These are phyloP conservation scores for Naso thynnoides DNA, from an alignment of 2,797 vertebrate species.

Conservation along the genomic window DNA sequence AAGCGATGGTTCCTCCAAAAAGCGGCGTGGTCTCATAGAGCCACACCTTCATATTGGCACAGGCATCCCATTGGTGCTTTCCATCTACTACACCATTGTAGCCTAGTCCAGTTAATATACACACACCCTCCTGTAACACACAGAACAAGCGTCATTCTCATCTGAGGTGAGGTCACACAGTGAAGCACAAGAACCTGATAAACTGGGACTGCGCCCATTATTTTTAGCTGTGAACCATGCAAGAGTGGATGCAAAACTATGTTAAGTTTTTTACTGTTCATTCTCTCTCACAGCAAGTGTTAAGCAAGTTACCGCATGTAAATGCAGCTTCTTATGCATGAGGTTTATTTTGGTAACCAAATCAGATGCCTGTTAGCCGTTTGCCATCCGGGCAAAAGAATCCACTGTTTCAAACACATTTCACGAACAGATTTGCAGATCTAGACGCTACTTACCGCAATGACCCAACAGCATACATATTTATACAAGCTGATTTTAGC, in stretches of 20 bases:
- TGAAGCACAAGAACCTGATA: slow-evolving; percentile 6
- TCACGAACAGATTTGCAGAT: slow-evolving; percentile 17
- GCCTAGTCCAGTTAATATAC: slow-evolving; percentile 92
- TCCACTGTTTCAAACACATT: not conserved
- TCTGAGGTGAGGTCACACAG: not conserved
- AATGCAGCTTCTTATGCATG: slow-evolving; percentile 1
- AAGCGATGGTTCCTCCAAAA: slow-evolving; percentile 94
- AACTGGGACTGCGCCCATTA: not conserved
- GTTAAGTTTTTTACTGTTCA: not conserved
- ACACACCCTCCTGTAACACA: slow-evolving; percentile 92
- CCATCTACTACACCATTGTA: slow-evolving; percentile 88
- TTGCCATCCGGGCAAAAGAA: not conserved
- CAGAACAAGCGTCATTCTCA: not conserved
- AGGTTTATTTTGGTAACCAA: slow-evolving; percentile 5
- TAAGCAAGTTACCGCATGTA: not conserved
- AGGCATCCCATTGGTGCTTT: slow-evolving; percentile 90
- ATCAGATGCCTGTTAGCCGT: not conserved
- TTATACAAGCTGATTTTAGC: slow-evolving; percentile 96
- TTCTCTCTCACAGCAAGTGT: not conserved
- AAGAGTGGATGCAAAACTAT: slow-evolving; percentile 11
- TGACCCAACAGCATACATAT: slow-evolving; percentile 98
- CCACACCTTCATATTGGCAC: slow-evolving; percentile 97
- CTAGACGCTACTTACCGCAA: slow-evolving; percentile 89
- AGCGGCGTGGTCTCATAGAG: slow-evolving; percentile 94
- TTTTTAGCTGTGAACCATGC: not conserved